Conservation (phyloP, 2,113 vertebrate species). For the Diadophis punctatus region DNA sequence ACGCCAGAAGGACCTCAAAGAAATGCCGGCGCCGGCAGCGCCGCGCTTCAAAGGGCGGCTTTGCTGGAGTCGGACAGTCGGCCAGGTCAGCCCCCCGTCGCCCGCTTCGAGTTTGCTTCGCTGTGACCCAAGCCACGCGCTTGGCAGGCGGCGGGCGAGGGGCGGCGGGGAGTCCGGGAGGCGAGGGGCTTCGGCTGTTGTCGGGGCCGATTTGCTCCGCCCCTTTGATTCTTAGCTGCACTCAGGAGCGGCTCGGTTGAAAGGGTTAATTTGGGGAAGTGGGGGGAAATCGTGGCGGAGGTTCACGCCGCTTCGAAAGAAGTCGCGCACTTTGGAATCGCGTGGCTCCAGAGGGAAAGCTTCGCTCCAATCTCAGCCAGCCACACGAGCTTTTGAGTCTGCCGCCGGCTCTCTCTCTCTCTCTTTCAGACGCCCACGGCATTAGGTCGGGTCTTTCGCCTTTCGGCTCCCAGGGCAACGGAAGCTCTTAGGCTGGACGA, state of each 20-base stretch:
- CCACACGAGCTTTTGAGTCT: background rate
- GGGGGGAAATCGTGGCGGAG: background rate
- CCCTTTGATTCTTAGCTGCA: background rate
- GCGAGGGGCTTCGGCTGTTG: background rate
- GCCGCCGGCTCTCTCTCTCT: background rate
- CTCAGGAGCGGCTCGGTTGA: background rate
- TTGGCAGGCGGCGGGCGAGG: background rate
- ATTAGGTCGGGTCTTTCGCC: background rate
- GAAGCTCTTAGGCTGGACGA: background rate
- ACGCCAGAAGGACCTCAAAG: background rate
- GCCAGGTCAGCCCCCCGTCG: background rate
- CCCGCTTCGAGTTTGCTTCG: no score
- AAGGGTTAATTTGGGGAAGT: background rate
- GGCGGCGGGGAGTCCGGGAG: background rate
- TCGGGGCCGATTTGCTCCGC: background rate
- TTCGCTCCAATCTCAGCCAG: background rate
- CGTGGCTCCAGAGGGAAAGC: background rate
- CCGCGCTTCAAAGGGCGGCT: background rate
- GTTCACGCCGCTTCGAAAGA: background rate
- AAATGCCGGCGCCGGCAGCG: background rate
- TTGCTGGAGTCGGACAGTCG: background rate
- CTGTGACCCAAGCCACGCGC: background rate
- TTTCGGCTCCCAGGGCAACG: background rate
- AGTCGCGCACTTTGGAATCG: background rate
- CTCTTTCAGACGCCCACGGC: no score